Conservation (phyloP, 2,797 vertebrate genomes). For the Halcyon chelicuti region DNA sequence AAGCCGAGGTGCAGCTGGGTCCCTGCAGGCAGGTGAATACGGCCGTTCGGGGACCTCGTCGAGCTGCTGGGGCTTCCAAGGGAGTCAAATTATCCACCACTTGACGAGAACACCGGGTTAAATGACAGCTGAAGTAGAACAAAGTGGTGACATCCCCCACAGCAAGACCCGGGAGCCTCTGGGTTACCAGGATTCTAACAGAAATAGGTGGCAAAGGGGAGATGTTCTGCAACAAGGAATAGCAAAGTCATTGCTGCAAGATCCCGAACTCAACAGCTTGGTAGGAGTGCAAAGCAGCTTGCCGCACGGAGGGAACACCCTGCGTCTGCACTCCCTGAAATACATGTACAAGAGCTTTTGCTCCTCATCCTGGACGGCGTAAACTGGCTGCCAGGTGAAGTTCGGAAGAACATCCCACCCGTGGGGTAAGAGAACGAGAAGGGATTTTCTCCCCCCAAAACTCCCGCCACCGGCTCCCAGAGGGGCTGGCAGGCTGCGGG, state of each 20-base stretch:
- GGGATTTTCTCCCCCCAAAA: neutral
- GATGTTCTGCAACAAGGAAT: neutral
- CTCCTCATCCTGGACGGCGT: neutral
- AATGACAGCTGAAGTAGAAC: accelerated
- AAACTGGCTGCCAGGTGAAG: neutral
- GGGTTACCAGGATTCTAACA: accelerated
- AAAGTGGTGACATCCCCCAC: neutral
- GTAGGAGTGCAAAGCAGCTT: neutral
- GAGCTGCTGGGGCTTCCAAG: neutral
- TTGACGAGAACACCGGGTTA: accelerated
- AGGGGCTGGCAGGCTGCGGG: neutral
- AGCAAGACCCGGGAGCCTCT: neutral
- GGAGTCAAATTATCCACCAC: neutral
- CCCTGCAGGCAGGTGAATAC: accelerated
- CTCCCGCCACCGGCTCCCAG: neutral
- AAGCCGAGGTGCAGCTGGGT: accelerated
- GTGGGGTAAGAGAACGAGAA: neutral
- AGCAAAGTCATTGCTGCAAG: neutral
- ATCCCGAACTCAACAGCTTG: neutral
- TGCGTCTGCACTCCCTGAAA: neutral
- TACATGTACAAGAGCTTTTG: neutral
- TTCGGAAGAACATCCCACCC: neutral
- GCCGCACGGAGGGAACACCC: neutral
- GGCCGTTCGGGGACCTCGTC: neutral
- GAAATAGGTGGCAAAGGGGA: neutral